These are phyloP conservation scores for Aleiodes testaceus DNA, from an alignment of 2,888 invertebrate genomes.

Conservation along the genomic window DNA sequence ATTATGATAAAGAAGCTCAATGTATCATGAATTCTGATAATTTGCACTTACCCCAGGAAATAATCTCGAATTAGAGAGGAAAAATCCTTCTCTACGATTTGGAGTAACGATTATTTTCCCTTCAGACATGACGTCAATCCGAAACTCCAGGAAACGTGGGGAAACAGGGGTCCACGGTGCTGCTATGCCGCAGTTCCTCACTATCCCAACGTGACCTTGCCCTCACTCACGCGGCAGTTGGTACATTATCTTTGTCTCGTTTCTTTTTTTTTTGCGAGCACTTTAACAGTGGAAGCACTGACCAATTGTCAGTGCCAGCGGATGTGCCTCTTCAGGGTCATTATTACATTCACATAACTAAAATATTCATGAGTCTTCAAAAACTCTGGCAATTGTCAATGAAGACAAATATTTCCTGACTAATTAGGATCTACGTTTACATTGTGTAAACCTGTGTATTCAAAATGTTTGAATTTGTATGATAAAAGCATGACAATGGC, in stretches of 20 bases:
- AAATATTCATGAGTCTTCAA: slow-evolving; percentile 17
- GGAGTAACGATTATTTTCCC: slow-evolving; percentile 15
- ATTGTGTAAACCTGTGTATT: background rate
- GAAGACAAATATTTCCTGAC: slow-evolving; percentile 22
- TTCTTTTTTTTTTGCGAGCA: background rate
- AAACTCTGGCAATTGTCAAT: slow-evolving; percentile 30
- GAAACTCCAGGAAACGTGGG: slow-evolving; percentile 13
- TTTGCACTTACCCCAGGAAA: too few species aligned
- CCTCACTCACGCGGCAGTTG: slow-evolving; percentile 1
- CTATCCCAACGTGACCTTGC: slow-evolving; percentile 4
- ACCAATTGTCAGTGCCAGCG: background rate
- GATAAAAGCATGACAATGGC: background rate
- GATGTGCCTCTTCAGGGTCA: background rate
- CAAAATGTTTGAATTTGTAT: background rate
- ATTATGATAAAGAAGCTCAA: too few species aligned
- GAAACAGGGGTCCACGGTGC: slow-evolving; percentile 10
- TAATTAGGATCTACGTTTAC: slow-evolving; percentile 11
- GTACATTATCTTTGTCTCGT: background rate
- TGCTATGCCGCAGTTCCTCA: background rate
- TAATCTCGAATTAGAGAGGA: too few species aligned
- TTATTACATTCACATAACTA: background rate
- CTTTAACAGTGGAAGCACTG: background rate
- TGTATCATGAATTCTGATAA: too few species aligned
- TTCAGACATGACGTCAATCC: slow-evolving; percentile 15
- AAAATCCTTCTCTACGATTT: background rate